Conservation (phyloP, 2,797 vertebrate genomes). For the Fistularia commersonii region DNA sequence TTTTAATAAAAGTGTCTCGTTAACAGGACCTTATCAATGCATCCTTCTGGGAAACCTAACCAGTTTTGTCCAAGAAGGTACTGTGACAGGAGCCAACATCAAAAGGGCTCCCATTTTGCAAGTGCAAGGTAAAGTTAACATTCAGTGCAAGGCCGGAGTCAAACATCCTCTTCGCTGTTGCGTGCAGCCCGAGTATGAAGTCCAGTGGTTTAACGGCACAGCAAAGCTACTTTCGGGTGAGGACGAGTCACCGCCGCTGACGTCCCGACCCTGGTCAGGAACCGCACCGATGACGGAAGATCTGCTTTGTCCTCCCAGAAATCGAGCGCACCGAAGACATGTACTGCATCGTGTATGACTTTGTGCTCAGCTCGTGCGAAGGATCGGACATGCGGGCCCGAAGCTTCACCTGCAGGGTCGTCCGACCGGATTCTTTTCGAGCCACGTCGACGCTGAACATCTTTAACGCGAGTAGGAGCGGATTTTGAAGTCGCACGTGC, state of each 20-base stretch:
- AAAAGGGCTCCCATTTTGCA: slow-evolving; percentile 37
- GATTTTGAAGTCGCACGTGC: too few species aligned
- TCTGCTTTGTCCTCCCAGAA: slow-evolving; percentile 15
- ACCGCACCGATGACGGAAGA: too few species aligned
- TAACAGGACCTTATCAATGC: slow-evolving; percentile 60
- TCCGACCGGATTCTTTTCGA: neutral
- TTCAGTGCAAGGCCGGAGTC: neutral
- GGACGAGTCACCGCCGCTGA: neutral
- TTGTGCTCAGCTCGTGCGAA: accelerated
- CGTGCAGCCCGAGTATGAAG: slow-evolving; percentile 19
- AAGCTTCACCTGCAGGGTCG: slow-evolving; percentile 31
- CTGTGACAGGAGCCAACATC: slow-evolving; percentile 10
- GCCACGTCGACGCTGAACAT: slow-evolving; percentile 11
- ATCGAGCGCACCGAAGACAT: accelerated
- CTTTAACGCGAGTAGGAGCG: slow-evolving; percentile 34
- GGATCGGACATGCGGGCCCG: accelerated
- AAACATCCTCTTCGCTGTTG: slow-evolving; percentile 44
- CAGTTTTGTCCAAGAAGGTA: slow-evolving; percentile 22
- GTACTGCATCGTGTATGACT: slow-evolving; percentile 30
- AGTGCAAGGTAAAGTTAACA: slow-evolving; percentile 1
- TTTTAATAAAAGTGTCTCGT: slow-evolving; percentile 3
- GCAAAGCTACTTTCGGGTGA: accelerated
- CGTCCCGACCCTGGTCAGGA: neutral
- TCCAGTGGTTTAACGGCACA: slow-evolving; percentile 30
- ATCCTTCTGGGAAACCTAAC: slow-evolving; percentile 7